These are phyloP conservation scores for Hipparchia sbordonii DNA, from an alignment of 2,888 invertebrate genomes.

Conservation along the genomic window DNA sequence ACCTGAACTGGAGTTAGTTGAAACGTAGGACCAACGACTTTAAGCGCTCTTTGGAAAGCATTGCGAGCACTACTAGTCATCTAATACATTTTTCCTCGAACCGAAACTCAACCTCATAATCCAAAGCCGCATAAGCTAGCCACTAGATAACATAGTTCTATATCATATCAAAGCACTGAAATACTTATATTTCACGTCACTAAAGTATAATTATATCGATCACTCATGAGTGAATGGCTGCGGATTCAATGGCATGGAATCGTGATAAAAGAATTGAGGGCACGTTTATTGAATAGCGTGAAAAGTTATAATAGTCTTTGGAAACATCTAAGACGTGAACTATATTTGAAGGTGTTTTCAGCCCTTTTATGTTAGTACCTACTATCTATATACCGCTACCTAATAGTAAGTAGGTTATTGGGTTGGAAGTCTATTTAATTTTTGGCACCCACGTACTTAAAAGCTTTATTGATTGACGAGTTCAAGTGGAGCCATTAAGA, in stretches of 20 bases:
- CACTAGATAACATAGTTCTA: not conserved
- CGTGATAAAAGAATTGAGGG: constrained; percentile 19
- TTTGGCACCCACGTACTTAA: not conserved
- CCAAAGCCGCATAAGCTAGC: too few species aligned
- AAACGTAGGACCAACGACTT: too few species aligned
- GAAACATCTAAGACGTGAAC: not conserved
- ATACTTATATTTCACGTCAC: not conserved
- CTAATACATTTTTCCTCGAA: too few species aligned
- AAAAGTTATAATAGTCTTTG: constrained; percentile 7
- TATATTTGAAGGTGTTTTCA: not conserved
- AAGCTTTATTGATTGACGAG: not conserved
- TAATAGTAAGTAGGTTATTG: not conserved
- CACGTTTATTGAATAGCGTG: constrained; percentile 10
- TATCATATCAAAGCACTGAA: not conserved
- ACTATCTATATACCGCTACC: not conserved
- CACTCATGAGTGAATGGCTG: constrained; percentile 18
- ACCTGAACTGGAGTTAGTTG: too few species aligned
- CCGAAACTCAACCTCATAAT: too few species aligned
- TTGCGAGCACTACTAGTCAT: too few species aligned
- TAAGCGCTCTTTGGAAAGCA: too few species aligned
- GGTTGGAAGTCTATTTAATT: not conserved
- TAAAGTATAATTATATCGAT: not conserved
- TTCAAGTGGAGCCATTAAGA: not conserved
- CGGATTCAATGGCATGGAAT: constrained; percentile 6
- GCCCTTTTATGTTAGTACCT: not conserved